These are phyloP conservation scores for Lethrus apterus DNA, from an alignment of 1,140 invertebrate genomes.

Conservation along the genomic window DNA sequence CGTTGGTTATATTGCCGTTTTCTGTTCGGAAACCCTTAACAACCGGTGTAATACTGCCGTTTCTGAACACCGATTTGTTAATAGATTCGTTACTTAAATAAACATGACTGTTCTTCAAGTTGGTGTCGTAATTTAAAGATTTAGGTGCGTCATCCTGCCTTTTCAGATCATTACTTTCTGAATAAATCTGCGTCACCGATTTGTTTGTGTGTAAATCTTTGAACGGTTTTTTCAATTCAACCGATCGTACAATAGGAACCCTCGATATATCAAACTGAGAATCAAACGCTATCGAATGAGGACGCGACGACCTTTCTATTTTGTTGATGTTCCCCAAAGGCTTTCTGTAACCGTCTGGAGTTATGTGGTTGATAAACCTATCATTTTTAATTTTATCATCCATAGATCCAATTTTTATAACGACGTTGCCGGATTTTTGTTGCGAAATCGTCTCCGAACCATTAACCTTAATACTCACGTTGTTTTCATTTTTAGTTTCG, in stretches of 20 bases:
- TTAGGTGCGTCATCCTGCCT: constrained; percentile 8
- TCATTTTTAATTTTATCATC: constrained; percentile 15
- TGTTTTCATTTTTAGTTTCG: constrained; percentile 15
- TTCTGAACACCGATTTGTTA: constrained; percentile 24
- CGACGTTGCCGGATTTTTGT: constrained; percentile 31
- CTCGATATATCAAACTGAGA: constrained; percentile 35
- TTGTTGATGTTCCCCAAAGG: constrained; percentile 33
- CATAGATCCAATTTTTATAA: constrained; percentile 34
- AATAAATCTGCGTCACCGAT: constrained; percentile 32
- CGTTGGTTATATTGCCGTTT: constrained; percentile 12
- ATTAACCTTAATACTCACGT: constrained; percentile 33
- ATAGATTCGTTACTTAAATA: constrained; percentile 15
- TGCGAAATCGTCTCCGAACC: constrained; percentile 28
- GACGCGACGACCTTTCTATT: constrained; percentile 24
- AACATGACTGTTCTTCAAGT: constrained; percentile 4
- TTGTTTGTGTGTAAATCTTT: constrained; percentile 30
- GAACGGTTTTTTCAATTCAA: constrained; percentile 40
- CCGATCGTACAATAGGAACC: constrained; percentile 39
- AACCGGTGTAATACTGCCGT: constrained; percentile 33
- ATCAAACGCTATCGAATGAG: constrained; percentile 37
- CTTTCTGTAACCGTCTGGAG: constrained; percentile 37
- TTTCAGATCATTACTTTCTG: constrained; percentile 14
- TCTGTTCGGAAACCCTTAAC: constrained; percentile 34
- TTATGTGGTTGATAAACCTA: constrained; percentile 33
- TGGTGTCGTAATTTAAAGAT: constrained; percentile 6